Base-by-base conservation (phyloP, 2,888 invertebrate genomes). In the Abscondita cerata region DNA sequence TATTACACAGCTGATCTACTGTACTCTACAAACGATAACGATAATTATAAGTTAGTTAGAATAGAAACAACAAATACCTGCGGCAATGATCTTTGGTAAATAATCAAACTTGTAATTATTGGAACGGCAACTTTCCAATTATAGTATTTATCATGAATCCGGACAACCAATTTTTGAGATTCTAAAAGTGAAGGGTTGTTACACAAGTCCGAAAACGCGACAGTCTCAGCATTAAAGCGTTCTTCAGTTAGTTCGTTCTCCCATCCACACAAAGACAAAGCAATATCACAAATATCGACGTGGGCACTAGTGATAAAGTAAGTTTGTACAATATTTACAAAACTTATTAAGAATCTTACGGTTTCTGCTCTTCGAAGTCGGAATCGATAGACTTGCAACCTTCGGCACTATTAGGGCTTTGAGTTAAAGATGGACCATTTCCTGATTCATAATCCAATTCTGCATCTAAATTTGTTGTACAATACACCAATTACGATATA, bases 381-480 rank as follows among this genome's bases (percentile, higher is more conserved):
- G 92, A 92, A 79, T 93, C 93, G 44, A 92, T 78, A n/a, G 88
- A 88, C 73, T 89, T 89, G 59, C 89, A 89, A 16, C 93, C 92
- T 71, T 93, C 95, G 60, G 93, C 89, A 65, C 95, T 95, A 73
- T 93, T 92, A 13, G 95, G 95, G 50, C 96, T 96, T 78, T 96
- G 96, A 6, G 97, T 95, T 71, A 98, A 83, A 52, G 97, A 97
- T 36, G 95, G 93, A 40, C 98, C 98, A 80, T 96, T 96, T 66
- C 98, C 98, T 64, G 96, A 96, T 82, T 98, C 97, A 69, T 92
- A 91, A 83, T 98, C 98, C 79, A 96, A 96, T 64, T 91, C 88
- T 64, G 85, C 84, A 51, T 84, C 86, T 78, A 77, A 76, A 77
- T 79, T 74, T 76, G 74, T 73, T 67, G 76, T 67, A 75, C 65